Evolutionary conservation across 92 coral and sea anemone genomes (phyloP).

Genomic region (Montipora capitata): DNA sequence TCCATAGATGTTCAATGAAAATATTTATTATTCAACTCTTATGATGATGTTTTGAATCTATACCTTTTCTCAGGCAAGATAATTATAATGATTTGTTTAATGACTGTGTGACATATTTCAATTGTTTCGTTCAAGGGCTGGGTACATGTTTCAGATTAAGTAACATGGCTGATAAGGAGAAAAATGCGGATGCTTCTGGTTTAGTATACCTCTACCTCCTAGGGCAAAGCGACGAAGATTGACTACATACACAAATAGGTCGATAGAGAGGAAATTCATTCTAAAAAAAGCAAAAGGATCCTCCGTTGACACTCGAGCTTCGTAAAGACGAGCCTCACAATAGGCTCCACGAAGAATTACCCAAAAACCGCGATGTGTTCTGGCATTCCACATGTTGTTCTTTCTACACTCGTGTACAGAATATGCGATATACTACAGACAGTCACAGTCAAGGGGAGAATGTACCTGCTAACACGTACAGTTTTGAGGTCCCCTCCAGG

Average conservation of each 20-base stretch:
- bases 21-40: no score
- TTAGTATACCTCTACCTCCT: not conserved
- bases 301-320: constrained; percentile 60
- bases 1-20: no score
- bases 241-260: constrained; percentile 34
- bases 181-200: constrained; percentile 10
- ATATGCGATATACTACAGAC: constrained; percentile 35
- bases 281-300: constrained; percentile 56
- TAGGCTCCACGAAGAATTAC: constrained; percentile 40
- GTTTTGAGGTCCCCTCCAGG: constrained; percentile 41
- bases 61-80: no score
- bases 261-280: constrained; percentile 14
- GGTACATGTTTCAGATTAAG: not conserved
- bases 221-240: constrained; percentile 20
- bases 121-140: no score
- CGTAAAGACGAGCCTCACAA: constrained; percentile 52
- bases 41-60: no score
- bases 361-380: constrained; percentile 42
- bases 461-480: constrained; percentile 19
- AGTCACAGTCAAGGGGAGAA: constrained; percentile 21
- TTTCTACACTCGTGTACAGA: constrained; percentile 64
- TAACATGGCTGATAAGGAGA: constrained; percentile 1
- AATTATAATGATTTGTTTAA: no score
- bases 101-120: no score
- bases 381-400: constrained; percentile 69